These are phyloP conservation scores for Taxidea taxus DNA, from an alignment of 2,113 vertebrate species.

Conservation along the genomic window DNA sequence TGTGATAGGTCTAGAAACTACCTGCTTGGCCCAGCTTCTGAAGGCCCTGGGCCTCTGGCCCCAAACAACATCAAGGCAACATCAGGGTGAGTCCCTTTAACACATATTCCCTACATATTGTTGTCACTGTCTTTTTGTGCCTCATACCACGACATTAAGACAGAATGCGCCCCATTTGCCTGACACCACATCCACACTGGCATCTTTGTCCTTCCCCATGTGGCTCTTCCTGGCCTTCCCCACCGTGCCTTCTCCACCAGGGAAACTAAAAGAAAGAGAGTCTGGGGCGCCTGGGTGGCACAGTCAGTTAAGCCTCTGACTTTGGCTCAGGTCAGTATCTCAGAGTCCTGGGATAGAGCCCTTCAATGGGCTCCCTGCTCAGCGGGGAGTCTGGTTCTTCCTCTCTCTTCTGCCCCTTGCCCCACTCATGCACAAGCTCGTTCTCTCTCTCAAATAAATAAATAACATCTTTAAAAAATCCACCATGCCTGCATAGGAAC, in stretches of 20 bases:
- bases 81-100: background rate
- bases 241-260: background rate
- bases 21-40: background rate
- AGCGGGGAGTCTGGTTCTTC: background rate
- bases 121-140: background rate
- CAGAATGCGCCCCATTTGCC: background rate
- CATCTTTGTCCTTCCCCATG: rapidly evolving
- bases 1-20: background rate
- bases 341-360: background rate
- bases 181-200: rapidly evolving
- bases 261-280: background rate
- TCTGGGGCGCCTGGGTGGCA: background rate
- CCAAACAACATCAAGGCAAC: background rate
- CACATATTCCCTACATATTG: no score
- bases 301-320: background rate
- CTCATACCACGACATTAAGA: background rate
- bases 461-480: background rate
- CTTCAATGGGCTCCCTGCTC: background rate
- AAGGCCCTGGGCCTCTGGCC: background rate
- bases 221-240: background rate
- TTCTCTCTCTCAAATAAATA: background rate
- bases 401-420: background rate
- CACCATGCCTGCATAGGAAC: background rate
- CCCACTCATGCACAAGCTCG: background rate
- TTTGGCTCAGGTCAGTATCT: background rate